These are phyloP conservation scores for Montipora sp. DNA, from an alignment of 64 coral and sea anemone genomes.

Conservation along the genomic window DNA sequence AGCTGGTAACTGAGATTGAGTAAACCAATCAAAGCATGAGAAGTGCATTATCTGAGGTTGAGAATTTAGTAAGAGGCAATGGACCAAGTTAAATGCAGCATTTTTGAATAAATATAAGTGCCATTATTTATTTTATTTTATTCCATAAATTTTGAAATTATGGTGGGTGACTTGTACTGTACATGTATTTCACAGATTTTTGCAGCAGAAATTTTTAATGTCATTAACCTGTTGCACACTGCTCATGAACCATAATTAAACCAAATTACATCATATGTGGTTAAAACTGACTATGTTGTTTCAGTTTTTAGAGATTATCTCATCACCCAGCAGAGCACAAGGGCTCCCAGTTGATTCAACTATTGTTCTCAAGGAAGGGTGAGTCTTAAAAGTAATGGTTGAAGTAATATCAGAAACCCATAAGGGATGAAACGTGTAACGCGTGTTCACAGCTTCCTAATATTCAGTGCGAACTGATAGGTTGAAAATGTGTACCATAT, in stretches of 20 bases:
- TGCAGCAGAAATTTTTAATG: too few species aligned
- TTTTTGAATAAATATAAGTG: background rate
- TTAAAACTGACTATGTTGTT: background rate
- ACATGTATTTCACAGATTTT: background rate
- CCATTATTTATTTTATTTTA: background rate
- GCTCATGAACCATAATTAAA: background rate
- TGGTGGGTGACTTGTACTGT: background rate
- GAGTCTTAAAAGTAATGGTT: conserved; percentile 13
- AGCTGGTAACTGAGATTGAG: too few species aligned
- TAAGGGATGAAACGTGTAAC: too few species aligned
- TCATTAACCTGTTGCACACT: background rate
- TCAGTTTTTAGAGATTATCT: conserved; percentile 83
- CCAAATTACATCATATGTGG: background rate
- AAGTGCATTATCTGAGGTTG: too few species aligned
- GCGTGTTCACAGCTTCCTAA: too few species aligned
- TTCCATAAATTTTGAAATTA: background rate
- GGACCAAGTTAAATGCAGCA: background rate
- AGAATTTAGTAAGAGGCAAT: too few species aligned
- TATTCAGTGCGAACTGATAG: too few species aligned
- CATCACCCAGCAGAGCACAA: conserved; percentile 72
- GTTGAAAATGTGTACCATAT: too few species aligned
- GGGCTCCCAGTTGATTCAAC: conserved; percentile 72
- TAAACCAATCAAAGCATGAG: too few species aligned
- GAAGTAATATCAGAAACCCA: too few species aligned
- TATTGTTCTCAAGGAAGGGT: conserved; percentile 90